These are phyloP conservation scores for Rhea pennata DNA, from an alignment of 2,113 vertebrate species.

Conservation along the genomic window DNA sequence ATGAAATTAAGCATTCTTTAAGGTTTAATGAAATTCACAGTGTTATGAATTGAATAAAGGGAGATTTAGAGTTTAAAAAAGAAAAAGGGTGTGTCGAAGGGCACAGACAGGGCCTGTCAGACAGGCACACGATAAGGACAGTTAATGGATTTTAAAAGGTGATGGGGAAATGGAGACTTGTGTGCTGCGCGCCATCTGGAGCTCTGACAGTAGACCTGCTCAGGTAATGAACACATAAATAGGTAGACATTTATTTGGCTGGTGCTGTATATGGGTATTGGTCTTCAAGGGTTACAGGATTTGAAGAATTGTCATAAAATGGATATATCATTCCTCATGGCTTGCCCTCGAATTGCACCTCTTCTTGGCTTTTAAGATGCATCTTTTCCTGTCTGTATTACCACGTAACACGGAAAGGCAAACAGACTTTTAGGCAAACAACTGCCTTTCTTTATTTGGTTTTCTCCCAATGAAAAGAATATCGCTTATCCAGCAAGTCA, in stretches of 20 bases:
- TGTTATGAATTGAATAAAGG: neutral
- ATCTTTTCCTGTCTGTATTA: neutral
- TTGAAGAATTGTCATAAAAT: neutral
- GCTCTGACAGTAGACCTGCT: neutral
- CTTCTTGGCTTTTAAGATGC: neutral
- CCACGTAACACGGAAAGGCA: neutral
- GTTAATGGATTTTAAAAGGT: neutral
- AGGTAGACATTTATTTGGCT: fast-evolving
- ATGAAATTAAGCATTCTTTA: neutral
- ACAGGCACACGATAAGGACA: neutral
- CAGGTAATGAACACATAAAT: neutral
- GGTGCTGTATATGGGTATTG: neutral
- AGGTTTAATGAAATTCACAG: neutral
- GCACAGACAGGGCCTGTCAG: no score
- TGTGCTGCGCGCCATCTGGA: neutral
- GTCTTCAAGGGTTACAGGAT: neutral
- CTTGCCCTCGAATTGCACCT: neutral
- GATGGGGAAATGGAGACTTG: neutral
- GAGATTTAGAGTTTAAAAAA: neutral
- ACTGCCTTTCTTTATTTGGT: neutral
- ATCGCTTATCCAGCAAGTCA: neutral
- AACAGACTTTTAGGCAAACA: neutral
- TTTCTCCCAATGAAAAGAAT: neutral
- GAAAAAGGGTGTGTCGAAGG: neutral
- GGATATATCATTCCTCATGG: neutral